A percentile compares a stretch with the other conserved stretches of the same genome.
Evolutionary conservation across 2,797 vertebrate genomes (phyloP).

Genomic region (Buceros bicornis): DNA sequence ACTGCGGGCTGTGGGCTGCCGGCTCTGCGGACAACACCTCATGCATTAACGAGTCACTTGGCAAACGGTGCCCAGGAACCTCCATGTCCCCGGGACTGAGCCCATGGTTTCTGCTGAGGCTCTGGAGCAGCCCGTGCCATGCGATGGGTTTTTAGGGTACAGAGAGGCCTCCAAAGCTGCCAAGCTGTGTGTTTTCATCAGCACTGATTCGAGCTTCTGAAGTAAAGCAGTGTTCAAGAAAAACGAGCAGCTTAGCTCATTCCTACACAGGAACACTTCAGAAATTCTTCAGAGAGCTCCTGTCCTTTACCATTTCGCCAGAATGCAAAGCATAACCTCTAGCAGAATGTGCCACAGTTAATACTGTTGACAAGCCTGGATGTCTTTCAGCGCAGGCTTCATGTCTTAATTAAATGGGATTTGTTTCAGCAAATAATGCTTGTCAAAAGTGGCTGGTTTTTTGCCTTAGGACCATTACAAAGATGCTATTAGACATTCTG

Average conservation of each 20-base stretch:
- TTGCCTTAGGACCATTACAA: constrained; percentile 45
- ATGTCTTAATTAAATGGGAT: constrained; percentile 66
- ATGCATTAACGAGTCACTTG: not conserved
- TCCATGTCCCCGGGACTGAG: not conserved
- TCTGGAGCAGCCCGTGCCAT: not conserved
- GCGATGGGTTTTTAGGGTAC: not conserved
- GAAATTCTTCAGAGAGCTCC: not conserved
- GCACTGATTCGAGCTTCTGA: not conserved
- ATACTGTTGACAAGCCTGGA: constrained; percentile 32
- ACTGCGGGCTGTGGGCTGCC: not conserved
- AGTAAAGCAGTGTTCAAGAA: not conserved
- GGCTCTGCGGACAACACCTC: not conserved
- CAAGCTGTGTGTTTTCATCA: not conserved
- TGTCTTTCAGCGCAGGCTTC: constrained; percentile 39
- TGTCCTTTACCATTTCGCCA: not conserved
- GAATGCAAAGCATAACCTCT: constrained; percentile 8
- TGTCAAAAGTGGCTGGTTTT: constrained; percentile 43
- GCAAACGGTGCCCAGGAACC: rapidly evolving
- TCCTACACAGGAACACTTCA: not conserved
- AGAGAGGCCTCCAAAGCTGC: not conserved
- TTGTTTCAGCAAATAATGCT: constrained; percentile 60
- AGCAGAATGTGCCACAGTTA: constrained; percentile 21
- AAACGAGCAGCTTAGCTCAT: not conserved
- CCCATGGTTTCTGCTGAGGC: not conserved
- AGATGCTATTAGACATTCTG: constrained; percentile 48